phyloP scores from a whole-genome alignment of 2,888 invertebrate species.

The Mellilla xanthometata region DNA sequence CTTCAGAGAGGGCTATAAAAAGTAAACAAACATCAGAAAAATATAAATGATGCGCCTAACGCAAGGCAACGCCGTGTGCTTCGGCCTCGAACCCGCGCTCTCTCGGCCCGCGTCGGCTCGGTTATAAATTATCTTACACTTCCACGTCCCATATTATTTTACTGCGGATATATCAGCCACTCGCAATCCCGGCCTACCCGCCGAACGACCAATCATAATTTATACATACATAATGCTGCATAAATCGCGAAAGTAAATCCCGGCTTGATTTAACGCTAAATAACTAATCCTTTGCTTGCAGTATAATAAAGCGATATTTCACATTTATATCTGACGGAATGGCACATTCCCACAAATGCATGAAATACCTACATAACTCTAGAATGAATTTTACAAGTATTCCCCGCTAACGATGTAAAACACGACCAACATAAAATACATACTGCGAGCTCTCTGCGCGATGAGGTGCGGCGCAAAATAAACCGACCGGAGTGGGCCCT shows the following conservation, averaged over 20 bases:
- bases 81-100: slow-evolving; percentile 32
- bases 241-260: slow-evolving; percentile 63
- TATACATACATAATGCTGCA: slow-evolving; percentile 57
- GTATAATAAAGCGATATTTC: slow-evolving; percentile 49
- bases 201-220: slow-evolving; percentile 67
- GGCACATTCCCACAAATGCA: slow-evolving; percentile 45
- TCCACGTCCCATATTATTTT: slow-evolving; percentile 72
- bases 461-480: slow-evolving; percentile 12
- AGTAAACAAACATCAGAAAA: slow-evolving; percentile 76
- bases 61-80: slow-evolving; percentile 66
- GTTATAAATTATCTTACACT: slow-evolving; percentile 76
- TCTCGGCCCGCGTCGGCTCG: slow-evolving; percentile 60
- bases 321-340: slow-evolving; percentile 49
- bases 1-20: slow-evolving; percentile 64
- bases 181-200: slow-evolving; percentile 63
- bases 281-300: slow-evolving; percentile 49
- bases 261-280: slow-evolving; percentile 54
- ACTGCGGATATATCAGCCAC: slow-evolving; percentile 70
- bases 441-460: slow-evolving; percentile 26
- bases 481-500: slow-evolving; percentile 5
- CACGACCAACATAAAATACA: slow-evolving; percentile 38
- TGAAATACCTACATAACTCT: slow-evolving; percentile 39
- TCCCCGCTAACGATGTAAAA: slow-evolving; percentile 49
- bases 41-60: slow-evolving; percentile 80
- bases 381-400: slow-evolving; percentile 32